Evolutionary conservation across 2,797 vertebrate species (phyloP), one percentile per base, ranked within the genome.

Genomic region (Distichodus sexfasciatus): DNA sequence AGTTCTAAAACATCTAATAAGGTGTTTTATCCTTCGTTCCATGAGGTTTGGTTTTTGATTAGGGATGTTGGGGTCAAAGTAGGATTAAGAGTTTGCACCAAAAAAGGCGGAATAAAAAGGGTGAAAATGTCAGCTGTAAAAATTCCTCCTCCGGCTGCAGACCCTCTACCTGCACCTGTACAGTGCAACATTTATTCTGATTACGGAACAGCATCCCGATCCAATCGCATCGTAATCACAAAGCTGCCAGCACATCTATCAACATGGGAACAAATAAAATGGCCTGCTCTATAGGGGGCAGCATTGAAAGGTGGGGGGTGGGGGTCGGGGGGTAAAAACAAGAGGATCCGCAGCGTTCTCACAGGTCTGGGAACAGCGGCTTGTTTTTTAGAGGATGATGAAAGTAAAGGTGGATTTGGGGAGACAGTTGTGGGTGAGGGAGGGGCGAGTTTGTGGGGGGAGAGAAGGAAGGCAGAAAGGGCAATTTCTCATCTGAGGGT

Each of bases 211-310:
- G 82, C 75, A 83, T 74, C 83, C 82, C 84, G 86, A 90, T 91
- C 89, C 88, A 91, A 90, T 85, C 85, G 83, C 82, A 82, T 82
- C 81, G 88, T 91, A 90, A 92, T 92, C 89, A 92, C 83, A 92
- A 91, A 89, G 86, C 86, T 86, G 88, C 84, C 88, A 83, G 70
- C 83, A 84, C 89, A 91, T 92, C 86, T 88, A 92, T 92, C 91
- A 92, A 80, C 72, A 80, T 84, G 81, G 81, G 84, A 88, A 88
- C 88, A 88, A 89, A 91, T 91, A 87, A 88, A 88, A 90, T 76
- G 63, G 64, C 64, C 79, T 78, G 77, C 61, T 83, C 71, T 69
- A 57, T 67, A 72, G 28, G 47, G 74, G 69, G n/a, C n/a, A n/a
- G n/a, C n/a, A n/a, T n/a, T n/a, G n/a, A 55, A 53, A 62, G 33